Evolutionary conservation across 1,140 invertebrate species (phyloP).

Genomic region (Brachionus sp.): DNA sequence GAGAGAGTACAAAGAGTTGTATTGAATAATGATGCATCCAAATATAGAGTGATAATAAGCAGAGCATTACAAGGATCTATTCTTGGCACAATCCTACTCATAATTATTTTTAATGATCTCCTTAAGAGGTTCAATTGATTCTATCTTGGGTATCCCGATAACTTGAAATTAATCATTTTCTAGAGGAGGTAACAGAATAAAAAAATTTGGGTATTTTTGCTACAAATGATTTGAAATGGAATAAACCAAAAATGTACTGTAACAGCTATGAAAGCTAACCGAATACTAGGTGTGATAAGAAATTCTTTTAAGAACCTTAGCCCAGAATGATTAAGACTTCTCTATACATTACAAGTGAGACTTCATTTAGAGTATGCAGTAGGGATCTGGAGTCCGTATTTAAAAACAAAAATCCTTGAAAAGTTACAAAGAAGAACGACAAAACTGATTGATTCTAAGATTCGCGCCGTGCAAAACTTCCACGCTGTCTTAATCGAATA

Average conservation of each 20-base stretch:
- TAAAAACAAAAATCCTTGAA: not conserved
- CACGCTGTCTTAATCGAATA: too few relatives aligned
- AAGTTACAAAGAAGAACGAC: not conserved
- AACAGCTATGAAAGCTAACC: too few relatives aligned
- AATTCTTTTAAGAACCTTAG: not conserved
- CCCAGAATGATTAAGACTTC: too few relatives aligned
- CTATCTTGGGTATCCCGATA: not conserved
- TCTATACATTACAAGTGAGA: not conserved
- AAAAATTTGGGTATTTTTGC: not conserved
- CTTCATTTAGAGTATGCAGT: not conserved
- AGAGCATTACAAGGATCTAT: not conserved
- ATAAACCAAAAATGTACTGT: not conserved
- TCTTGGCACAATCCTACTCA: not conserved
- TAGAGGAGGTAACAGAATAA: not conserved
- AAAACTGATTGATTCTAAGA: too few relatives aligned
- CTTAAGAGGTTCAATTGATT: not conserved
- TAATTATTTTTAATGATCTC: not conserved
- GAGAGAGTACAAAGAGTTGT: not conserved
- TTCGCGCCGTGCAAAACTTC: too few relatives aligned
- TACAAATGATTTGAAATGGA: not conserved
- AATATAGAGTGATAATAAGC: not conserved
- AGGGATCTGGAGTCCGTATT: not conserved
- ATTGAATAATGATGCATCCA: not conserved
- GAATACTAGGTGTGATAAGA: not conserved
- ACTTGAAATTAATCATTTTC: not conserved